Base-by-base conservation (phyloP, 2,888 invertebrate genomes). In the Atethmia centrago region DNA sequence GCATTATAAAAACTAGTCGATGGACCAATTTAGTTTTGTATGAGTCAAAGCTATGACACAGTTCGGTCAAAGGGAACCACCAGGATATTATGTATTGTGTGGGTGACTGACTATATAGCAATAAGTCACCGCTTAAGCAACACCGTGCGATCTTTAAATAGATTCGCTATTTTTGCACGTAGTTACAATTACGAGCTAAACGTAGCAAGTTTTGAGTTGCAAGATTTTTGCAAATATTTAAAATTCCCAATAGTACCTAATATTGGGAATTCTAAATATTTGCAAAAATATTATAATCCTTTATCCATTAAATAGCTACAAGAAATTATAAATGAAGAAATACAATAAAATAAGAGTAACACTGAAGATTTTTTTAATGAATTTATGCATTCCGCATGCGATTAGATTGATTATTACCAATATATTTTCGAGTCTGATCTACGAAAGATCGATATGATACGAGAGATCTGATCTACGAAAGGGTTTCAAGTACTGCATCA, bases 41-140 rank as follows among this genome's bases (percentile, higher is more conserved):
- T n/a, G 0, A 40, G 2, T n/a, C 58, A 28, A 28, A 40, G 31
- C 9, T 47, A 42, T 45, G 53, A 45, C 61, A 75, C 55, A 62
- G 55, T 67, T 77, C 25, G 71, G 56, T 71, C 55, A 83, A 31
- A 74, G 80, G 74, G 80, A 80, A 79, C 42, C 42, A 49, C 64
- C 68, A 80, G 84, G 80, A 83, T 74, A 80, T 80, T 68, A 72
- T 68, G 65, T 74, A 80, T 80, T 74, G 84, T 69, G 55, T 71
- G 71, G 31, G 45, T 84, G 77, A 71, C 71, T 62, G 40, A 65
- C 51, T 55, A n/a, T n/a, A n/a, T n/a, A 62, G 53, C 71, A 68
- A 71, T 71, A 71, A 71, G 42, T 75, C 51, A 67, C 56, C 47
- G 53, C 56, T 65, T 61, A 71, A 69, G 61, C 58, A 80, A 80